A percentile compares a stretch with the other conserved stretches of the same genome.
Evolutionary conservation across 1,140 invertebrate genomes (phyloP).

Genomic region (Eupristina koningsbergeri): DNA sequence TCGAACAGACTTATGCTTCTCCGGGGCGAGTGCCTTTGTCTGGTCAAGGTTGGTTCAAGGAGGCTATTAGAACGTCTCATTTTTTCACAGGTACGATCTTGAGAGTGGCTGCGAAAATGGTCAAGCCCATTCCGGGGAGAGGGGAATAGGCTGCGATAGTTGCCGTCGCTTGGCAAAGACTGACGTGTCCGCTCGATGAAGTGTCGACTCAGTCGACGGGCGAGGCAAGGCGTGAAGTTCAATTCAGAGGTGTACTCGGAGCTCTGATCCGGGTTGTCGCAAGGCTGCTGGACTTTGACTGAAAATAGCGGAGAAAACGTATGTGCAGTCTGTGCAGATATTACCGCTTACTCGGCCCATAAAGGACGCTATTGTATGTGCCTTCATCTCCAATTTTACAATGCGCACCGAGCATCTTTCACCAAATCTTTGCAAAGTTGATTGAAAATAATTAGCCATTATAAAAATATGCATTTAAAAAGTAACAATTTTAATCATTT

Average conservation of each 20-base stretch:
- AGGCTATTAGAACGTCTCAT: constrained; percentile 62
- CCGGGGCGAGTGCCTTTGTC: constrained; percentile 49
- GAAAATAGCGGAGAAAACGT: constrained; percentile 60
- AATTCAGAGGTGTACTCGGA: constrained; percentile 57
- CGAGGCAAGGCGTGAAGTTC: constrained; percentile 64
- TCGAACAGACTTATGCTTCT: constrained; percentile 67
- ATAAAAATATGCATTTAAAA: not conserved
- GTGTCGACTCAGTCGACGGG: constrained; percentile 67
- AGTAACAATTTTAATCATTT: not conserved
- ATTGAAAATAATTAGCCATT: not conserved
- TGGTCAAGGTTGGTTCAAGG: constrained; percentile 54
- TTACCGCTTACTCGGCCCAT: not conserved
- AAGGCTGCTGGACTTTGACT: constrained; percentile 55
- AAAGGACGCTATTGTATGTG: not conserved
- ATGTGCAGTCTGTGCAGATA: constrained; percentile 45
- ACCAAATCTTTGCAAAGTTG: not conserved
- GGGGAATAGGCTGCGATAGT: not conserved
- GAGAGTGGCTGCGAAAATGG: constrained; percentile 56
- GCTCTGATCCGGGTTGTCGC: constrained; percentile 37
- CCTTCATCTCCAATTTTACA: not conserved
- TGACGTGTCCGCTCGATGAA: constrained; percentile 69
- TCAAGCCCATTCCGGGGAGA: constrained; percentile 34
- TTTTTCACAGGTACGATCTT: constrained; percentile 40
- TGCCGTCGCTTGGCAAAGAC: not conserved
- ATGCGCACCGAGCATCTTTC: not conserved